Base-by-base conservation (phyloP, 2,797 vertebrate genomes). In the Myiothlypis coronata region DNA sequence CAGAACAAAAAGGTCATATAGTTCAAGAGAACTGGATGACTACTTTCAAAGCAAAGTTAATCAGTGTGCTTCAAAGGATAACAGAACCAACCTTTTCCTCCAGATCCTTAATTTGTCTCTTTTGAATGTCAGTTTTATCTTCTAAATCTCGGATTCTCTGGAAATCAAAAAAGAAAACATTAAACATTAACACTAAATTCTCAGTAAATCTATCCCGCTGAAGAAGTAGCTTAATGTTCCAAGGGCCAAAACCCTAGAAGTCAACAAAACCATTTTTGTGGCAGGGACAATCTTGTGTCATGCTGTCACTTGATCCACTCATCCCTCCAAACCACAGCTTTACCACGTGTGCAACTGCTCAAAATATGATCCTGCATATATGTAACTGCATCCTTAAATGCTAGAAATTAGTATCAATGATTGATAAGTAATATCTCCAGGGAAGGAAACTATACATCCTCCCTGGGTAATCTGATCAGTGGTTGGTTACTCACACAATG, bases 101-200 rank as follows among this genome's bases (percentile, higher is more conserved):
- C 91, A 99, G 98, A 97, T 99, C 99, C 97, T 99, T 99, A 97
- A 99, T 99, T 96, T 99, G 99, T 98, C 99, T 99, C 97, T 99
- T 99, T 95, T 99, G 99, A 96, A 99, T 99, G 93, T 99, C 99
- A 81, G 99, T 99, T 98, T 99, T 99, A 97, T 99, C 99, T 97
- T 99, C 99, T 96, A 99, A 98, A 94, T 99, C 99, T 95, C 99
- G 98, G 87, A 99, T 99, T 98, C 99, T 99, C 99, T 99, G 97
- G 77, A 97, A 97, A 91, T 87, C 50, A 95, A 81, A 92, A 79
- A 90, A 90, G 44, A 92, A 60, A 80, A 59, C 34, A 91, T 49
- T 37, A 37, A 37, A 37, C 37, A 37, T 37, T 37, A 37, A 60
- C 49, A 32, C 30, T 67, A 76, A 83, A 53, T 80, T 85, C n/a